A percentile compares a stretch with the other conserved stretches of the same genome.
phyloP scores from a whole-genome alignment of 2,888 invertebrate genomes.

The Agrilus mali region DNA sequence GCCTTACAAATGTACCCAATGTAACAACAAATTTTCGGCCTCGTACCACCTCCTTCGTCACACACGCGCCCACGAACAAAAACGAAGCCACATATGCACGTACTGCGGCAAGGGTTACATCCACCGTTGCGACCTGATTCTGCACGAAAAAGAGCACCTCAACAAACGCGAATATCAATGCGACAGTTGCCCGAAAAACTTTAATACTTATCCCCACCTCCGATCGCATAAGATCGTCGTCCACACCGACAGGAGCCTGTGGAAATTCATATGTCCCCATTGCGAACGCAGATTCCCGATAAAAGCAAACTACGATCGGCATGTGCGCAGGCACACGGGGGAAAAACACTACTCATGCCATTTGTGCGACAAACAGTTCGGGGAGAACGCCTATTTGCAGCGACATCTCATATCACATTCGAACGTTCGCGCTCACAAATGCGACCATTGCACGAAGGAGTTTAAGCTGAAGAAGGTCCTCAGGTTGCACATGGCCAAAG shows the following conservation, averaged over 20 bases:
- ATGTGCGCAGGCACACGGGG: slow-evolving; percentile 15
- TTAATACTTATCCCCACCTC: slow-evolving; percentile 23
- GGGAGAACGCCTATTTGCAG: slow-evolving; percentile 14
- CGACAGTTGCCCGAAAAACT: slow-evolving; percentile 21
- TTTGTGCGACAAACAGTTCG: slow-evolving; percentile 15
- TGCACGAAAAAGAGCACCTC: slow-evolving; percentile 23
- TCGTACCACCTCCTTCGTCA: slow-evolving; percentile 23
- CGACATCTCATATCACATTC: slow-evolving; percentile 15
- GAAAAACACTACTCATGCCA: slow-evolving; percentile 15
- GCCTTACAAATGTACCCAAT: slow-evolving; percentile 22
- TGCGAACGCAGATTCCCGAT: slow-evolving; percentile 15
- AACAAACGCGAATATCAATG: slow-evolving; percentile 23
- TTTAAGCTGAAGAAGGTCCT: slow-evolving; percentile 35
- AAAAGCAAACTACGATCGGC: slow-evolving; percentile 13
- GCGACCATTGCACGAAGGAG: slow-evolving; percentile 37
- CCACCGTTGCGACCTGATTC: slow-evolving; percentile 21
- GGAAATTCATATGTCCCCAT: slow-evolving; percentile 17
- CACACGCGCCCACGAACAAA: slow-evolving; percentile 21
- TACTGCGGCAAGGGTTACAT: slow-evolving; percentile 32
- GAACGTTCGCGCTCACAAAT: slow-evolving; percentile 18
- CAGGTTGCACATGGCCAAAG: slow-evolving; percentile 38
- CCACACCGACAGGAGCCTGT: slow-evolving; percentile 22
- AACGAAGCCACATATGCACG: slow-evolving; percentile 21
- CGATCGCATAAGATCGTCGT: slow-evolving; percentile 24
- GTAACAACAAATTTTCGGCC: slow-evolving; percentile 19